phyloP scores from a whole-genome alignment of 2,888 invertebrate genomes.

The Amaurobius ferox region DNA sequence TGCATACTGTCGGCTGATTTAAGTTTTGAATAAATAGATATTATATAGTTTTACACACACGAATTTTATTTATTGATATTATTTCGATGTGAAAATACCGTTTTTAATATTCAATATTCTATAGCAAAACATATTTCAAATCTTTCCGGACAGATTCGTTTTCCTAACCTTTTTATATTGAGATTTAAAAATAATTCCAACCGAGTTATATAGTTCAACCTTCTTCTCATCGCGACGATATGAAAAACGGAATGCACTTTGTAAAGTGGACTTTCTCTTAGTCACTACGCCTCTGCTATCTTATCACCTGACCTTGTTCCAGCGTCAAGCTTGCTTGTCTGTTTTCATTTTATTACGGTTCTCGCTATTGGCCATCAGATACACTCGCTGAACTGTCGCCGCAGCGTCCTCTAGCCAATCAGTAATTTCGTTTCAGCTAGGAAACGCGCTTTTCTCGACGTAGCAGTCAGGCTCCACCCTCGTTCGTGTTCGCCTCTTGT shows the following conservation, averaged over 20 bases:
- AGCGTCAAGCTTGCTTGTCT: conserved; percentile 57
- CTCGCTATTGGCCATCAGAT: conserved; percentile 40
- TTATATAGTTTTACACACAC: too few relatives aligned
- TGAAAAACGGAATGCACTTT: background rate
- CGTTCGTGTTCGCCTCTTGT: conserved; percentile 59
- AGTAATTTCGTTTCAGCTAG: conserved; percentile 29
- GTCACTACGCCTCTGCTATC: conserved; percentile 60
- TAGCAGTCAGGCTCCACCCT: conserved; percentile 68
- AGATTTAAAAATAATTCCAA: too few relatives aligned
- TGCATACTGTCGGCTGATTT: too few relatives aligned
- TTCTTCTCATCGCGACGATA: too few relatives aligned
- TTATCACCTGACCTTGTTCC: conserved; percentile 71
- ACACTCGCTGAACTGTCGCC: conserved; percentile 61
- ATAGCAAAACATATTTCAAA: too few relatives aligned
- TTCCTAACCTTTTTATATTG: too few relatives aligned
- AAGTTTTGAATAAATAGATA: too few relatives aligned
- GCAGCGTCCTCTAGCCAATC: conserved; percentile 59
- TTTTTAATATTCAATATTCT: too few relatives aligned
- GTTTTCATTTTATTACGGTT: conserved; percentile 36
- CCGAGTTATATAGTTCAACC: too few relatives aligned
- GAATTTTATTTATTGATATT: too few relatives aligned
- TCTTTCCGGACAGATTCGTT: too few relatives aligned
- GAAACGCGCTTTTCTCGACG: conserved; percentile 51
- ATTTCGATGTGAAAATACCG: too few relatives aligned
- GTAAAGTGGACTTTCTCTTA: conserved; percentile 56